Evolutionary conservation across 2,797 vertebrate genomes (phyloP).

Genomic region (Pipistrellus nathusii): DNA sequence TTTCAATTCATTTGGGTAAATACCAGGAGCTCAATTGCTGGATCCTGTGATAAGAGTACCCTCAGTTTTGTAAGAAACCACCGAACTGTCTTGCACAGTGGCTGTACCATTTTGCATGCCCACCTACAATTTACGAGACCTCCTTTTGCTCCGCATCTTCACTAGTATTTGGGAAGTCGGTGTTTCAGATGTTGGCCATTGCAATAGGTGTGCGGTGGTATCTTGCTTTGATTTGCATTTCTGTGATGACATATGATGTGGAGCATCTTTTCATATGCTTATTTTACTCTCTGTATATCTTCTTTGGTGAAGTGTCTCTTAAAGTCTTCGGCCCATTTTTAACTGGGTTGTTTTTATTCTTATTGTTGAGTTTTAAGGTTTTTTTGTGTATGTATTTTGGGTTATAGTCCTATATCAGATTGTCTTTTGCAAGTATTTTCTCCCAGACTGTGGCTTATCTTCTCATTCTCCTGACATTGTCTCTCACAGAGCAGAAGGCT

Average conservation of each 20-base stretch:
- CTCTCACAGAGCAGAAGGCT: not conserved
- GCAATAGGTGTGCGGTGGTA: not conserved
- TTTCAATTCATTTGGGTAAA: not conserved
- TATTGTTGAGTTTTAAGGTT: not conserved
- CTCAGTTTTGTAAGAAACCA: not conserved
- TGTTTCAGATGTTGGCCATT: not conserved
- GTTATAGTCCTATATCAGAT: conserved; percentile 18
- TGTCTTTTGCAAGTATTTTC: not conserved
- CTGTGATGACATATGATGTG: not conserved
- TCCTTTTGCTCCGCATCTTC: not conserved
- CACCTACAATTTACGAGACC: not conserved
- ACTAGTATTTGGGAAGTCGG: not conserved
- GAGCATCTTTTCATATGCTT: not conserved
- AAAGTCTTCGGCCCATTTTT: not conserved
- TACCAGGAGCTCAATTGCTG: not conserved
- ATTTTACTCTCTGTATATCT: not conserved
- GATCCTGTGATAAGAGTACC: not conserved
- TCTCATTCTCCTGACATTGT: not conserved
- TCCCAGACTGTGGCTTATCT: not conserved
- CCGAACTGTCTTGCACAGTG: not conserved
- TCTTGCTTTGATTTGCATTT: not conserved
- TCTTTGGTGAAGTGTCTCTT: not conserved
- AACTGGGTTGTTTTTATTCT: not conserved
- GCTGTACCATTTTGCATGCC: not conserved
- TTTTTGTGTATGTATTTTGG: not conserved